These are phyloP conservation scores for Luehdorfia chinensis DNA, from an alignment of 1,140 invertebrate species.

Conservation along the genomic window DNA sequence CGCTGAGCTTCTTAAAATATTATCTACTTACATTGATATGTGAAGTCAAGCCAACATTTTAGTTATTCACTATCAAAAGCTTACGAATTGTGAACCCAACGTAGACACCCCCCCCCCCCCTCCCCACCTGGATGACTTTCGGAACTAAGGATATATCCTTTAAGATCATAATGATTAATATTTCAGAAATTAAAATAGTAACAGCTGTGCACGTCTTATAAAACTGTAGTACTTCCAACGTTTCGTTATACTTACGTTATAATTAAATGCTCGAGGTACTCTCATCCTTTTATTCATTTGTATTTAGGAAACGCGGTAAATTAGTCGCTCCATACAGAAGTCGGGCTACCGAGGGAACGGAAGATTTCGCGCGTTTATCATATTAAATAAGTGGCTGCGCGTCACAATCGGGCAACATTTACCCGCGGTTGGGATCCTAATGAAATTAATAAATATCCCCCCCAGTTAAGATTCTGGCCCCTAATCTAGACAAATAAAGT, in stretches of 20 bases:
- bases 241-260: too few relatives aligned
- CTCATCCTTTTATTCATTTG: slow-evolving; percentile 7
- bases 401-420: slow-evolving; percentile 16
- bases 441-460: slow-evolving; percentile 25
- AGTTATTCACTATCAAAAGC: too few relatives aligned
- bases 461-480: not conserved
- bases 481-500: slow-evolving; percentile 22
- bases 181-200: not conserved
- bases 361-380: slow-evolving; percentile 18
- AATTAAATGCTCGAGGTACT: not conserved
- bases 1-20: too few relatives aligned
- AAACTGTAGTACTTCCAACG: not conserved
- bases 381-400: slow-evolving; percentile 18
- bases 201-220: not conserved
- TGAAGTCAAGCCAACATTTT: too few relatives aligned
- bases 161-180: too few relatives aligned
- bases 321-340: slow-evolving; percentile 7
- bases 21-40: too few relatives aligned
- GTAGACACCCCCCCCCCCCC: too few relatives aligned
- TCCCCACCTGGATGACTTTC: too few relatives aligned
- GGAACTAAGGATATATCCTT: too few relatives aligned
- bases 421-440: slow-evolving; percentile 16
- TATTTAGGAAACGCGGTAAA: not conserved
- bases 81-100: too few relatives aligned
- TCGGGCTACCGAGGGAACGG: not conserved